Base-by-base conservation (phyloP, 2,888 invertebrate genomes). In the Drosophila pseudotalamancana region DNA sequence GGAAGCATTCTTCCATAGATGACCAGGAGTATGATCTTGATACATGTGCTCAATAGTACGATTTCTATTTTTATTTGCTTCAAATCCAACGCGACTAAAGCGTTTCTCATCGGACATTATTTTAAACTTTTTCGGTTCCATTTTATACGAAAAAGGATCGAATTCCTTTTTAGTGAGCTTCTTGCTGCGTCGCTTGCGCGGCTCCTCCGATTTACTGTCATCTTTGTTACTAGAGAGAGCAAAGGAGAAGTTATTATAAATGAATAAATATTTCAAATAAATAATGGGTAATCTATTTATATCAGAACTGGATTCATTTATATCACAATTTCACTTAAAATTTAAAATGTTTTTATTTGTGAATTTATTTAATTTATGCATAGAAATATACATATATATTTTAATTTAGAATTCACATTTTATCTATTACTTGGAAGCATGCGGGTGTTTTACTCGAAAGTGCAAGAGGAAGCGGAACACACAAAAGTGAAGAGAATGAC, bases 21-120 rank as follows among this genome's bases (percentile, higher is more conserved):
- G 69, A 6, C 90, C 87, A 53, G 90, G 88, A 45, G 87, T 79
- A 29, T 87, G 85, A 29, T 87, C 84, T 50, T 88, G 88, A 40
- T 86, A 86, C 48, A 87, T 66, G 23, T 83, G 74, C 37, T 79
- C 81, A 39, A 77, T 68, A 0, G 78, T 64, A 14, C 46, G 55
- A 45, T 64, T 63, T 11, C 54, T 49, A 11, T 57, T 62, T 32
- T 59, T 65, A 31, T 74, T 68, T 4, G 27, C 8, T 4, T 54
- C 63, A 35, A 60, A 67, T 0, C 65, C 61, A 3, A 23, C 19
- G 11, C 55, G 14, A 45, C 35, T 23, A 55, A 88, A 90, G 0
- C 90, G 85, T 60, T 90, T 91, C 4, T 87, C 87, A 0, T 68
- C 61, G 0, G 80, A 66, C 45, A 89, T 56, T 16, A 59, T 75